These are phyloP conservation scores for Rhinoraja longicauda DNA, from an alignment of 2,797 vertebrate species.

Conservation along the genomic window DNA sequence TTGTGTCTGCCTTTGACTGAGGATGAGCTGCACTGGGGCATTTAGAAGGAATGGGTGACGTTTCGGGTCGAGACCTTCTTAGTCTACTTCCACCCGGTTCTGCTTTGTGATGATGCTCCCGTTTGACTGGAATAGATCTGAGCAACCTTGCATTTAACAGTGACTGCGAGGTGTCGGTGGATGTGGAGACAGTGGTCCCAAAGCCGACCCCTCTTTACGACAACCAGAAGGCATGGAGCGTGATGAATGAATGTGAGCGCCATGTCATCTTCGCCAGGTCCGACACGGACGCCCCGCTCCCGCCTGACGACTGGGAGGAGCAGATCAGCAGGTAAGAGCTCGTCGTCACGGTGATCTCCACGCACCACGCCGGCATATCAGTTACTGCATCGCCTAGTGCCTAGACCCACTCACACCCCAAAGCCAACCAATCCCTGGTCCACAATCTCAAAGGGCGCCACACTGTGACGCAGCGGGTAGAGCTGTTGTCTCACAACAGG, in stretches of 20 bases:
- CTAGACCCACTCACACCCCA: too few species aligned
- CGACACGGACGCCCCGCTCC: constrained; percentile 80
- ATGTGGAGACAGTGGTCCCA: constrained; percentile 78
- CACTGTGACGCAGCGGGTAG: too few species aligned
- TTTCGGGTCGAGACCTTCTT: too few species aligned
- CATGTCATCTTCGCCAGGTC: constrained; percentile 94
- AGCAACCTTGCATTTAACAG: constrained; percentile 53
- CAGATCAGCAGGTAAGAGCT: constrained; percentile 83
- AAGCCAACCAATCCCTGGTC: too few species aligned
- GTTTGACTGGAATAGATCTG: not conserved
- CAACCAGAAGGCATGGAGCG: constrained; percentile 88
- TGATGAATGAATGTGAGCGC: constrained; percentile 95
- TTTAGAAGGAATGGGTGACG: too few species aligned
- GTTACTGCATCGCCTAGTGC: too few species aligned
- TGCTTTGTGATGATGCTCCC: not conserved
- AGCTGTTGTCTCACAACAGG: too few species aligned
- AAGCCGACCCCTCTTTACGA: constrained; percentile 81
- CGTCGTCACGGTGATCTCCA: too few species aligned
- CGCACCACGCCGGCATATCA: too few species aligned
- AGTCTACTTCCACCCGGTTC: not conserved
- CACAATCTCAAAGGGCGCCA: too few species aligned
- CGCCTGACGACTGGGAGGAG: constrained; percentile 95
- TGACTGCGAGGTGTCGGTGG: constrained; percentile 76
- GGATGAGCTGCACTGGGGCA: too few species aligned
- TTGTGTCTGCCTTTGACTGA: too few species aligned